Percentiles rank a stretch among this genome's conserved stretches.
Conservation (phyloP, 2,113 vertebrate species). For the Acinonyx jubatus region DNA sequence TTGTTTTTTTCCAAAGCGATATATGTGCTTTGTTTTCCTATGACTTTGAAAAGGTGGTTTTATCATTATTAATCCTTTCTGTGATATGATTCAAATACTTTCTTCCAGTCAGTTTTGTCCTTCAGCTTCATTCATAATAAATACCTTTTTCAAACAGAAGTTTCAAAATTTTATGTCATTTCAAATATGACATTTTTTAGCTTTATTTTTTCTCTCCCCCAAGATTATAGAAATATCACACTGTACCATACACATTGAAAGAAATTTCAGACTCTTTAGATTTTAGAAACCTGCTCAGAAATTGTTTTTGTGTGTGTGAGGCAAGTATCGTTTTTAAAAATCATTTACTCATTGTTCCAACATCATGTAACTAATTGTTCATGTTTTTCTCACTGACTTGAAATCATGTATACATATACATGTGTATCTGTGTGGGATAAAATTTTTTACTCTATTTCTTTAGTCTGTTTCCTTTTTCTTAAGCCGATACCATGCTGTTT, state of each 20-base stretch:
- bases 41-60: conserved; percentile 12
- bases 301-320: background rate
- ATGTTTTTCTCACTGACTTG: background rate
- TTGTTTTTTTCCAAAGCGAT: background rate
- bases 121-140: background rate
- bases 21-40: background rate
- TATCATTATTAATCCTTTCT: background rate
- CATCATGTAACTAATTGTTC: background rate
- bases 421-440: background rate
- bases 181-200: background rate
- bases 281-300: background rate
- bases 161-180: background rate
- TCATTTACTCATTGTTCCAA: background rate
- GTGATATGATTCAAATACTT: conserved; percentile 24
- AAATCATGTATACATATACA: background rate
- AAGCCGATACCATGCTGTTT: background rate
- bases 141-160: background rate
- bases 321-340: background rate
- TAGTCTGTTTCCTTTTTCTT: background rate
- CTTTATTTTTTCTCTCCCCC: background rate
- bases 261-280: background rate
- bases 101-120: background rate
- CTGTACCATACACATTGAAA: background rate
- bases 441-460: background rate
- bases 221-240: background rate